Percentiles rank a stretch among this genome's conserved stretches.
Evolutionary conservation across 2,113 vertebrate genomes (phyloP).

Genomic region (Pimephales promelas): DNA sequence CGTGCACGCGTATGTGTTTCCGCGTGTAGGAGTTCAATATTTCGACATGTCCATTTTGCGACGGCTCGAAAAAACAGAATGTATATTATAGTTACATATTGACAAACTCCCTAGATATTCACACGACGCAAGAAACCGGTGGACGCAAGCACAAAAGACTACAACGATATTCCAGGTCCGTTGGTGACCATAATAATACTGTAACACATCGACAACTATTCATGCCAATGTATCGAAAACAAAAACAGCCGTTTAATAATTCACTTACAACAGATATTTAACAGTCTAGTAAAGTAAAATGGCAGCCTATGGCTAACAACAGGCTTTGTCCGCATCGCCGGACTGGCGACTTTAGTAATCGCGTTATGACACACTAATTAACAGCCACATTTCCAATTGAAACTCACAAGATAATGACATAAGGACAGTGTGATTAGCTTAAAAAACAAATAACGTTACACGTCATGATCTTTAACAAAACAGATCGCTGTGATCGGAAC

Average conservation of each 20-base stretch:
- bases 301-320: slow-evolving; percentile 24
- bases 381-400: not conserved
- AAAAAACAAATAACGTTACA: not conserved
- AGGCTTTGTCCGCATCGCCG: slow-evolving; percentile 40
- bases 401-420: not conserved
- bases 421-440: not conserved
- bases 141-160: not conserved
- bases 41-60: not conserved
- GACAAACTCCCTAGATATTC: not conserved
- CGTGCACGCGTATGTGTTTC: not conserved
- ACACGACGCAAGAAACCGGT: not conserved
- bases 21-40: not conserved
- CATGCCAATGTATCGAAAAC: not conserved
- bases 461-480: not conserved
- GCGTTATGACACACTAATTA: slow-evolving; percentile 17
- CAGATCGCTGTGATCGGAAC: not conserved
- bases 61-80: not conserved
- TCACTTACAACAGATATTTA: not conserved
- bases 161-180: not conserved
- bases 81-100: too few relatives aligned
- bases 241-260: not conserved
- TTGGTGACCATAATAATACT: not conserved
- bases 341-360: slow-evolving; percentile 30
- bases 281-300: not conserved
- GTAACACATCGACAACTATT: not conserved